Evolutionary conservation across 92 coral and sea anemone species (phyloP), one percentile per base, ranked within the genome.

Genomic region (Bergia puertoricense): DNA sequence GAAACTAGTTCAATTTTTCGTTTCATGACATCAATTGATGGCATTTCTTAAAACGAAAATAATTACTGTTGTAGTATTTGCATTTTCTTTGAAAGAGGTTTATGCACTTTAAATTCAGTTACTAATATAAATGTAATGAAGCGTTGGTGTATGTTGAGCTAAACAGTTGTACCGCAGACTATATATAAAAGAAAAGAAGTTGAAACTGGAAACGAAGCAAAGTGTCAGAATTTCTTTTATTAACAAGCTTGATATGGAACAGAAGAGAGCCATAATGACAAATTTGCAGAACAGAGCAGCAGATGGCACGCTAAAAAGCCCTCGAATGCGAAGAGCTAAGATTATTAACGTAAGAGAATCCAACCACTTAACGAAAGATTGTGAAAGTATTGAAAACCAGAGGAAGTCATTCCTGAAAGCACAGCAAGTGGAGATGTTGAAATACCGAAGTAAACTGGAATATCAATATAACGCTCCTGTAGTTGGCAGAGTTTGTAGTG

Each of bases 341-440:
- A 3, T 40, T 44, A 65, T 57, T 82, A 82, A 82, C 74, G 38
- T 36, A 66, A 20, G n/a, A 82, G 74, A 18, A 42, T 30, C 75
- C 14, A 82, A 65, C 13, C 44, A 22, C 36, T 65, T 82, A 5
- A 62, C 86, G 9, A 82, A 41, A 42, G 86, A 82, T 40, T 66
- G 40, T 82, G 18, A 62, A 41, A 62, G 39, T 42, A 82, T 82
- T 3, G 86, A 82, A 66, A 82, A 43, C 76, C 86, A 82, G 40
- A 59, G 86, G 66, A 82, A 82, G 40, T 41, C 56, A n/a, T 82
- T 82, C 40, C 75, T 82, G 11, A 82, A 65, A 43, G 76, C 73
- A 67, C 75, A 82, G 39, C 76, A 82, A 8, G 42, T 43, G 2
- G 86, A 68, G 36, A 43, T 82, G 43, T 3, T 66, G 18, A 82